Evolutionary conservation across 1,140 invertebrate genomes (phyloP).

Genomic region (Caerostris darwini): DNA sequence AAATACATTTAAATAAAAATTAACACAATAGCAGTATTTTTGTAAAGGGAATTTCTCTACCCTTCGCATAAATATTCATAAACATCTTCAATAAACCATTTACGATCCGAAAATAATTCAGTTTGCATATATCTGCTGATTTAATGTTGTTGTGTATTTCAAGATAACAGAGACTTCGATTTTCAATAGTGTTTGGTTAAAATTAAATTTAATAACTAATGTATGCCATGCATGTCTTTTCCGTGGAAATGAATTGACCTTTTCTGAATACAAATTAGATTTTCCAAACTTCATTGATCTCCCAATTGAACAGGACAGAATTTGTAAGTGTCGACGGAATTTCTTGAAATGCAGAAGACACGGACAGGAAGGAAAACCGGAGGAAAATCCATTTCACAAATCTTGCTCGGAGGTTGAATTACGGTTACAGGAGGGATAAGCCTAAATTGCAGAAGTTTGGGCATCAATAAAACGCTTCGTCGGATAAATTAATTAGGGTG

Average conservation of each 20-base stretch:
- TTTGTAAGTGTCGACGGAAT: background rate
- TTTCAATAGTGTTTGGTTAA: background rate
- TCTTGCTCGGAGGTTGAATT: background rate
- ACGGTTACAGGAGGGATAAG: background rate
- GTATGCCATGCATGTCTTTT: background rate
- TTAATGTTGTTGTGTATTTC: background rate
- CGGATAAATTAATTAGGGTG: constrained; percentile 49
- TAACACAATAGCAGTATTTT: background rate
- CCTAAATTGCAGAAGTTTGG: constrained; percentile 6
- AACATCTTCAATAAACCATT: background rate
- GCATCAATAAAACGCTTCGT: constrained; percentile 39
- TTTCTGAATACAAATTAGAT: background rate
- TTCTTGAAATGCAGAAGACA: background rate
- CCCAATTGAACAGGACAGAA: background rate
- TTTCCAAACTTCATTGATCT: background rate
- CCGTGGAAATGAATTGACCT: background rate
- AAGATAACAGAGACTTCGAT: background rate
- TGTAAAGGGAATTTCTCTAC: background rate
- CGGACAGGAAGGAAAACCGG: background rate
- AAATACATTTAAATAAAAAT: too few relatives aligned
- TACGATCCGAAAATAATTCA: background rate
- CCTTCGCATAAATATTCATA: background rate
- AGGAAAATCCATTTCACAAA: constrained; percentile 14
- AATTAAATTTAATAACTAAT: background rate
- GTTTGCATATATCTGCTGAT: background rate